phyloP scores from a whole-genome alignment of 2,888 invertebrate genomes.

The Onchidella celtica region DNA sequence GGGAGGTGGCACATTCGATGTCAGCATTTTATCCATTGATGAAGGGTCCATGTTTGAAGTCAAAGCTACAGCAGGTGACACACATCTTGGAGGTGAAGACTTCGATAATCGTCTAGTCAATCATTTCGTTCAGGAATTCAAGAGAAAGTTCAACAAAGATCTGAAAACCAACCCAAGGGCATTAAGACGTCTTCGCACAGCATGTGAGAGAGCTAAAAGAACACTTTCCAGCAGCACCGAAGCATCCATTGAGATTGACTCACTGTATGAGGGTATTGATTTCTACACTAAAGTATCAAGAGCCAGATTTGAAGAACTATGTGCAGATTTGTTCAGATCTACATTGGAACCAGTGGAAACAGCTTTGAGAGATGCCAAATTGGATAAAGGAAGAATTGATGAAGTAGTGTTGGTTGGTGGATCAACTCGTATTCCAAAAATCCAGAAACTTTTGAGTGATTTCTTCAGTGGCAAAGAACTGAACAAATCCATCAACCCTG shows the following conservation, averaged over 20 bases:
- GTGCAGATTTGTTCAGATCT: constrained; percentile 76
- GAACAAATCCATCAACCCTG: constrained; percentile 97
- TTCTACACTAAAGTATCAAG: constrained; percentile 96
- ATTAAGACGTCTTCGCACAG: constrained; percentile 85
- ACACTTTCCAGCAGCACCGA: constrained; percentile 81
- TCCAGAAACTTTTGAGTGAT: neutral
- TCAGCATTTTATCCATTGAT: constrained; percentile 82
- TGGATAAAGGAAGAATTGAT: constrained; percentile 89
- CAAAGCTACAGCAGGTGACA: neutral
- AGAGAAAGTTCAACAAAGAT: constrained; percentile 87
- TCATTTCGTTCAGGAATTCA: constrained; percentile 89
- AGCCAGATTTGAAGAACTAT: constrained; percentile 94
- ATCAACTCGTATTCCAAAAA: constrained; percentile 86
- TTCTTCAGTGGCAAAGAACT: constrained; percentile 87
- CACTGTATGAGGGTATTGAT: constrained; percentile 95
- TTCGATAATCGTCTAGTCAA: constrained; percentile 92
- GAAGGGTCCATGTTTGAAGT: constrained; percentile 88
- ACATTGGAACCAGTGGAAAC: constrained; percentile 85
- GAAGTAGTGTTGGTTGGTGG: constrained; percentile 88
- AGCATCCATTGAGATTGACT: constrained; percentile 91
- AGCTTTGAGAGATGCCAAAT: constrained; percentile 94
- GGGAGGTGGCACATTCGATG: constrained; percentile 86
- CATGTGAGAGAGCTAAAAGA: constrained; percentile 85
- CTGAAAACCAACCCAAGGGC: constrained; percentile 86
- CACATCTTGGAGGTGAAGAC: constrained; percentile 85